Evolutionary conservation across 2,888 invertebrate genomes (phyloP), one percentile per base, ranked within the genome.

Genomic region (Allolobophora icterica): DNA sequence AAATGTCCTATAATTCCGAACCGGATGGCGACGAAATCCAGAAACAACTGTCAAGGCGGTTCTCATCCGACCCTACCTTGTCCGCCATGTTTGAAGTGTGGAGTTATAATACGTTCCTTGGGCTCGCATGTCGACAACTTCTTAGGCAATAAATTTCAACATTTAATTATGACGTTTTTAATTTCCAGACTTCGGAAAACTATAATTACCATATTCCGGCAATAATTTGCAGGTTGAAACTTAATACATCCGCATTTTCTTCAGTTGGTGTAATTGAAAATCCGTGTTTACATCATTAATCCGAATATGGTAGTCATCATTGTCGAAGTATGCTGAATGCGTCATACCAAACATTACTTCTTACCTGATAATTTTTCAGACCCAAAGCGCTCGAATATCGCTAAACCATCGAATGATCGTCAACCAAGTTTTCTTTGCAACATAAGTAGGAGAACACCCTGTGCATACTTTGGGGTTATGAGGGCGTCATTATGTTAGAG

Each of bases 41-140:
- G 35, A 3, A 35, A 87, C 87, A 87, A 87, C 87, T 87, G 87
- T 38, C 24, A 24, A 21, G 17, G n/a, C 87, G 38, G 87, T 35
- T 87, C 87, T 38, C 38, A 71, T 71, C 71, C 71, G 71, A 71
- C 34, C 38, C 35, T 87, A 38, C 87, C 35, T 87, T 87, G 87
- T 87, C 87, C 87, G 87, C 87, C 87, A 87, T 87, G 5, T 87
- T 87, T 38, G 71, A 71, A 71, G 71, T 71, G n/a, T n/a, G 11
- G 21, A 45, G n/a, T 71, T 71, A 71, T 71, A n/a, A 17, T 11
- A 13, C 71, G n/a, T 71, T 71, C 71, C 71, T 71, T 71, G 3
- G 71, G n/a, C n/a, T 71, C 71, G 58, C 30, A 58, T 58, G 24
- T 38, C 38, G 17, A 45, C 19, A 19, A 45, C 45, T 45, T 45